phyloP scores from a whole-genome alignment of 2,113 vertebrate genomes.

The Eurypyga helias region DNA sequence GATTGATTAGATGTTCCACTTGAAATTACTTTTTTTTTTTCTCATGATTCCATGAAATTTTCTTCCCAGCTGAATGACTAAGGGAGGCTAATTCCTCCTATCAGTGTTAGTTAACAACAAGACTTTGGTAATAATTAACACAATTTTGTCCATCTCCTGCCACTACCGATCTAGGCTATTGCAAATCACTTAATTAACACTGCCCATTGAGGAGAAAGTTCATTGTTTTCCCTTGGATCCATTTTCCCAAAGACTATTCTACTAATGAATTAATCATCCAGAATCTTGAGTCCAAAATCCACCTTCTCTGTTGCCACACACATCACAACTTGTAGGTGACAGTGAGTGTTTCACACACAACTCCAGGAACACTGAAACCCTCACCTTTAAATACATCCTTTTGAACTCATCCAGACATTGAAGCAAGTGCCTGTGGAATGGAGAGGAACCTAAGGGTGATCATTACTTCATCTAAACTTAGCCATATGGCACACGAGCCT shows the following conservation, averaged over 20 bases:
- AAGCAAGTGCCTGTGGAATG: not conserved
- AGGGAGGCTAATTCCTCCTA: not conserved
- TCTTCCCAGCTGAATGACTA: not conserved
- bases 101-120: not conserved
- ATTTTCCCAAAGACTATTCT: not conserved
- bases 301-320: not conserved
- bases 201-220: not conserved
- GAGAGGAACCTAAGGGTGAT: not conserved
- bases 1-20: not conserved
- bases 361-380: not conserved
- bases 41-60: not conserved
- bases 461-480: not conserved
- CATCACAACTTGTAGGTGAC: not conserved
- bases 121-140: not conserved
- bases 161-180: not conserved
- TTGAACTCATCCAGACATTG: not conserved
- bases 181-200: not conserved
- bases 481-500: fast-evolving
- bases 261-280: not conserved
- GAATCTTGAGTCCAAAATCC: not conserved
- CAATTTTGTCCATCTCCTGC: not conserved
- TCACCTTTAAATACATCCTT: not conserved
- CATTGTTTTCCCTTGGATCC: not conserved
- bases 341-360: not conserved
- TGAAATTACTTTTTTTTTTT: not conserved